Evolutionary conservation across 2,113 vertebrate species (phyloP).

Genomic region (Ictidomys tridecemlineatus): DNA sequence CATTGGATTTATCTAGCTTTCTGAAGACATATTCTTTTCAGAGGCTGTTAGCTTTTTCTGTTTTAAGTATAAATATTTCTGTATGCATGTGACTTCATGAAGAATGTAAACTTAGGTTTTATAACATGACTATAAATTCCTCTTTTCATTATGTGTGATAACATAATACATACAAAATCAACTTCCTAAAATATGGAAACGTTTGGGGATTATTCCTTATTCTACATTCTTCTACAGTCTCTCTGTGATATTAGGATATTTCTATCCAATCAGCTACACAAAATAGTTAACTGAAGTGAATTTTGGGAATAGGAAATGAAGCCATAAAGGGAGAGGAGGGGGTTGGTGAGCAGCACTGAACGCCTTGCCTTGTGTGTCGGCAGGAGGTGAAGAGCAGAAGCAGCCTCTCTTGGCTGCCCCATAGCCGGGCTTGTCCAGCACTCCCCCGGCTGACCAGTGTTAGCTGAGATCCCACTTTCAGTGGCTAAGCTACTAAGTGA

Average conservation of each 20-base stretch:
- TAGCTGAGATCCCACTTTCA: not conserved
- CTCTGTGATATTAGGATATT: not conserved
- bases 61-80: conserved; percentile 19
- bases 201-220: not conserved
- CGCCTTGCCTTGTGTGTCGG: not conserved
- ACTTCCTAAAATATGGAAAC: not conserved
- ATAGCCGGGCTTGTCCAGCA: not conserved
- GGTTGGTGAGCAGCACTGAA: not conserved
- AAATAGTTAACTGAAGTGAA: not conserved
- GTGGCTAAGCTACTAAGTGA: not conserved
- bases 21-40: too few species aligned
- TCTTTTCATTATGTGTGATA: not conserved
- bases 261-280: not conserved
- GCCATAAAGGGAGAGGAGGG: not conserved
- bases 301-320: not conserved
- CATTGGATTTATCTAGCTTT: too few species aligned
- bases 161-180: not conserved
- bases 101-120: not conserved
- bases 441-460: too few species aligned
- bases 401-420: not conserved
- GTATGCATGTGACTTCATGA: not conserved
- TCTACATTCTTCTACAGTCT: not conserved
- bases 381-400: not conserved
- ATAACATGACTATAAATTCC: conserved; percentile 12
- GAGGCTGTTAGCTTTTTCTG: conserved; percentile 10